These are phyloP conservation scores for Sphaeridia pumilis DNA, from an alignment of 2,888 invertebrate species.

Conservation along the genomic window DNA sequence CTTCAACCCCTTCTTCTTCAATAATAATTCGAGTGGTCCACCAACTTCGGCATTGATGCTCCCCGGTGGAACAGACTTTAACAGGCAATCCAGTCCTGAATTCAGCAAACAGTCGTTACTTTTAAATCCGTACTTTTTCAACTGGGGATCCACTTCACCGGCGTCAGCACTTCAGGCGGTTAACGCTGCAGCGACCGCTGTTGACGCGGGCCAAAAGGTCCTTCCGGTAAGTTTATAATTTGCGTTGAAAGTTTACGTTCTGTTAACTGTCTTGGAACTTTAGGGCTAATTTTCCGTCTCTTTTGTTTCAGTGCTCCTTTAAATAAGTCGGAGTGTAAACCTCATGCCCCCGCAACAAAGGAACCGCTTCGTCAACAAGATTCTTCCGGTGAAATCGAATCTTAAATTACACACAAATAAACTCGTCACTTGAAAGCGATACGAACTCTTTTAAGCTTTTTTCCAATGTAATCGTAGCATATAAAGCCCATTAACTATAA, in stretches of 20 bases:
- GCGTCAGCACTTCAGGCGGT: conserved; percentile 13
- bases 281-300: not conserved
- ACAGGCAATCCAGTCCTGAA: conserved; percentile 13
- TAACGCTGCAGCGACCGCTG: conserved; percentile 6
- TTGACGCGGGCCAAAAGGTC: conserved; percentile 8
- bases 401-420: no score
- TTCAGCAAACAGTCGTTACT: conserved; percentile 16
- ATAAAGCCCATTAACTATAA: no score
- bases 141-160: conserved; percentile 30
- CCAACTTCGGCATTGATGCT: no score
- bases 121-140: conserved; percentile 34
- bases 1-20: conserved; percentile 35
- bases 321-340: conserved; percentile 7
- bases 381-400: not conserved
- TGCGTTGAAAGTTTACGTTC: not conserved
- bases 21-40: conserved; percentile 26
- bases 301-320: conserved; percentile 11
- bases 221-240: conserved; percentile 11
- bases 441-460: no score
- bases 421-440: no score
- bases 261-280: not conserved
- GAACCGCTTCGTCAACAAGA: not conserved
- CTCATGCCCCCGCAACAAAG: not conserved
- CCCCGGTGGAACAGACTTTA: conserved; percentile 11
- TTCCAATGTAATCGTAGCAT: no score